Conservation (phyloP, 2,797 vertebrate species). For the Hemibagrus guttatus region DNA sequence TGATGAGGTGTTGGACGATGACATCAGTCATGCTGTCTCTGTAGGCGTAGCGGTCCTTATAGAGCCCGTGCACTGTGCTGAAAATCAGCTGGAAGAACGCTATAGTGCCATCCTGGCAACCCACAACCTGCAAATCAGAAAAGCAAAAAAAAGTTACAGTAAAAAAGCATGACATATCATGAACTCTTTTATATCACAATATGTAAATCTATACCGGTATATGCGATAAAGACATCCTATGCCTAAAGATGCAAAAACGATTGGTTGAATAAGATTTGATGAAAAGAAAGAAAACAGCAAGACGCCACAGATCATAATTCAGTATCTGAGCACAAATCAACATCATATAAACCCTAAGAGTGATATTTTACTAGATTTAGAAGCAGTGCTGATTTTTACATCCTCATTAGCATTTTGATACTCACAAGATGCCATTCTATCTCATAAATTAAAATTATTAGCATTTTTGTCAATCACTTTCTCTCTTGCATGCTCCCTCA, state of each 20-base stretch:
- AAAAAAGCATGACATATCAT: neutral
- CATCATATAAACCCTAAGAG: neutral
- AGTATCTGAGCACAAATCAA: neutral
- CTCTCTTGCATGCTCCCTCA: neutral
- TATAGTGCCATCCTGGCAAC: conserved; percentile 96
- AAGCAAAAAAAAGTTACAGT: neutral
- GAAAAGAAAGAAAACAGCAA: neutral
- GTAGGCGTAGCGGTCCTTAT: conserved; percentile 95
- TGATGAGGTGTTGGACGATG: conserved; percentile 97
- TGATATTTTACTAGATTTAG: conserved; percentile 18
- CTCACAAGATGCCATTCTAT: conserved; percentile 16
- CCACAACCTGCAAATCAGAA: conserved; percentile 81
- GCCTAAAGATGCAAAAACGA: neutral
- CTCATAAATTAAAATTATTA: conserved; percentile 42
- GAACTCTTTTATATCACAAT: neutral
- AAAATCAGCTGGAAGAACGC: conserved; percentile 96
- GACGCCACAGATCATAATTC: neutral
- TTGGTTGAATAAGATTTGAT: neutral
- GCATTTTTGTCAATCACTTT: conserved; percentile 23
- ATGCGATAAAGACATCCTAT: neutral
- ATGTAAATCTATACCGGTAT: neutral
- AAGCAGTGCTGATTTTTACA: conserved; percentile 24
- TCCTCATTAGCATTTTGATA: conserved; percentile 29
- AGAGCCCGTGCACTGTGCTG: conserved; percentile 96
- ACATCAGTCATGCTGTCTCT: conserved; percentile 97